Conservation (phyloP, 2,797 vertebrate species). For the Lagodon rhomboides region DNA sequence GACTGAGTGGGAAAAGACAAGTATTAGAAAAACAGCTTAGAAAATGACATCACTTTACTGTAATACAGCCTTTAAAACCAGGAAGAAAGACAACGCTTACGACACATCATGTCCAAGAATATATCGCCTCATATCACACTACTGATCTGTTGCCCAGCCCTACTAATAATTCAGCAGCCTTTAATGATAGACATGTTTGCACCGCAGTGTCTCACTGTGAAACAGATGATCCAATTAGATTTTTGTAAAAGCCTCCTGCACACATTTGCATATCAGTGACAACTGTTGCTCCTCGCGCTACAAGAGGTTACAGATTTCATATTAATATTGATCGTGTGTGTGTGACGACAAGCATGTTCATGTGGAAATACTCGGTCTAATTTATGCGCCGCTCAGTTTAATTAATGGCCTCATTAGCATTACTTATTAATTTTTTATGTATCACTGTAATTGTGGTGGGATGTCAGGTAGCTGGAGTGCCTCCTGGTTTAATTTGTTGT, state of each 20-base stretch:
- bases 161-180: conserved; percentile 14
- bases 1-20: too few relatives aligned
- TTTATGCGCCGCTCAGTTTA: conserved; percentile 43
- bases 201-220: neutral
- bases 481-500: conserved; percentile 35
- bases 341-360: conserved; percentile 30
- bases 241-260: conserved; percentile 44
- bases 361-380: conserved; percentile 32
- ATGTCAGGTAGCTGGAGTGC: conserved; percentile 23
- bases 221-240: conserved; percentile 48
- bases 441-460: conserved; percentile 32
- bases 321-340: conserved; percentile 31
- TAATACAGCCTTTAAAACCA: too few relatives aligned
- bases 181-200: conserved; percentile 12
- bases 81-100: too few relatives aligned
- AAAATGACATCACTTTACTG: too few relatives aligned
- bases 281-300: conserved; percentile 7
- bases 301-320: conserved; percentile 24
- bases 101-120: too few relatives aligned
- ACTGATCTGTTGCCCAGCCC: too few relatives aligned
- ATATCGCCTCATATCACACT: too few relatives aligned
- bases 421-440: conserved; percentile 21
- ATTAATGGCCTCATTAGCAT: conserved; percentile 65
- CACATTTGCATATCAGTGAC: conserved; percentile 59
- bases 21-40: too few relatives aligned